These are phyloP conservation scores for Pitta sordida DNA, from an alignment of 2,113 vertebrate genomes.

Conservation along the genomic window DNA sequence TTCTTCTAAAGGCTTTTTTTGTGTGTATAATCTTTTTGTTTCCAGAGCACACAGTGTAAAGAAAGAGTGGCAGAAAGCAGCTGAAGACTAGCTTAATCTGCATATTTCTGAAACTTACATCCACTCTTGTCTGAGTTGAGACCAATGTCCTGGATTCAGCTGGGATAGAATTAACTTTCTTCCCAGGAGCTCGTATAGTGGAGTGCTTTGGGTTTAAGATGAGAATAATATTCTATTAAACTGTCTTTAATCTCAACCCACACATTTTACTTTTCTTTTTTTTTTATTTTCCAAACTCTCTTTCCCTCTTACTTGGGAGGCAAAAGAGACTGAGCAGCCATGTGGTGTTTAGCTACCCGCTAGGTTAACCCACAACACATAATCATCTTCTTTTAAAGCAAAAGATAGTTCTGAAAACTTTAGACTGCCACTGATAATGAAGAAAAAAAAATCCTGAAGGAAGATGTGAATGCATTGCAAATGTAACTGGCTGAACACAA, in stretches of 20 bases:
- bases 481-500: background rate
- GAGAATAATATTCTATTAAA: background rate
- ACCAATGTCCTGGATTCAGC: background rate
- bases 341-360: background rate
- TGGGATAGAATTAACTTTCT: background rate
- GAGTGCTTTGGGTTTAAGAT: background rate
- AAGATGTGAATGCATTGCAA: background rate
- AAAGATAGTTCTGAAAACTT: slow-evolving; percentile 20
- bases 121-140: background rate
- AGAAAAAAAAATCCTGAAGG: background rate
- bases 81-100: background rate
- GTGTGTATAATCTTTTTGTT: background rate
- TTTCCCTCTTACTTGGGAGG: background rate
- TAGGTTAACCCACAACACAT: background rate
- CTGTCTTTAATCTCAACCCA: background rate
- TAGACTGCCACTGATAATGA: background rate
- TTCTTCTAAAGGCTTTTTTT: background rate
- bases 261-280: background rate
- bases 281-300: background rate
- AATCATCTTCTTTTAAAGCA: background rate
- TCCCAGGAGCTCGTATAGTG: background rate
- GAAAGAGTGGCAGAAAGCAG: background rate
- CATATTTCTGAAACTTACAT: background rate
- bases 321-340: background rate
- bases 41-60: background rate